Evolutionary conservation across 30 jellyfish, hydroid and myxozoan genomes (phyloP).

Genomic region (Cassiopea andromeda): DNA sequence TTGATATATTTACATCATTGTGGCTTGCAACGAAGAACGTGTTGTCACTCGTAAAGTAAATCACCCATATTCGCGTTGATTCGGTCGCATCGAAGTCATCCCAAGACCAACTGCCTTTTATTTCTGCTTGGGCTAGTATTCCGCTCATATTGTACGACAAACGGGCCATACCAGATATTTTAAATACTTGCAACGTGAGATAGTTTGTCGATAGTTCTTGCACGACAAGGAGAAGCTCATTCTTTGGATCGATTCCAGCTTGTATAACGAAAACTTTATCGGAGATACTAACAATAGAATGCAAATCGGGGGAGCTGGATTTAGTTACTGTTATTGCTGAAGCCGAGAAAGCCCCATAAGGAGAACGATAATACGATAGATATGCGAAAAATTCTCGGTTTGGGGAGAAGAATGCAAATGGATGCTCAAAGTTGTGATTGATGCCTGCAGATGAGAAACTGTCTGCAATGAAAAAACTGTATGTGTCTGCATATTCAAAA

Average conservation of each 20-base stretch:
- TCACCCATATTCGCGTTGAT: slow-evolving; percentile 97
- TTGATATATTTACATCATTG: slow-evolving; percentile 73
- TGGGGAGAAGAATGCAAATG: slow-evolving; percentile 98
- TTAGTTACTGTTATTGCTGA: slow-evolving; percentile 96
- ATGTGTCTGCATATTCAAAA: slow-evolving; percentile 92
- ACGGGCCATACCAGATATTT: slow-evolving; percentile 91
- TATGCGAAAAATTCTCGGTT: slow-evolving; percentile 88
- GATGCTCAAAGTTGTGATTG: slow-evolving; percentile 97
- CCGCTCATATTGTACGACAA: slow-evolving; percentile 96
- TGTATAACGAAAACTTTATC: slow-evolving; percentile 94
- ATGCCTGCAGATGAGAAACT: slow-evolving; percentile 95
- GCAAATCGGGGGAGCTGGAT: slow-evolving; percentile 82
- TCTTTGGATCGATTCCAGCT: slow-evolving; percentile 95
- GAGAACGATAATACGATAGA: slow-evolving; percentile 93
- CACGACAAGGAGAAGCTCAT: slow-evolving; percentile 87
- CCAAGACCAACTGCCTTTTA: slow-evolving; percentile 99
- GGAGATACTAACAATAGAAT: slow-evolving; percentile 93
- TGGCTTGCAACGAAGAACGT: slow-evolving; percentile 91
- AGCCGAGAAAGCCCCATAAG: slow-evolving; percentile 99
- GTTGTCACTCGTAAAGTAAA: slow-evolving; percentile 77
- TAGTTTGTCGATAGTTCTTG: slow-evolving; percentile 92
- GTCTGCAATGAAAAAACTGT: slow-evolving; percentile 97
- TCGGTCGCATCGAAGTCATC: slow-evolving; percentile 97
- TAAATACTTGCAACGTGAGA: slow-evolving; percentile 82
- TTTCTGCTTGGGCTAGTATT: slow-evolving; percentile 94